Evolutionary conservation across 2,113 vertebrate genomes (phyloP), one percentile per base, ranked within the genome.

Genomic region (Ursus arctos): DNA sequence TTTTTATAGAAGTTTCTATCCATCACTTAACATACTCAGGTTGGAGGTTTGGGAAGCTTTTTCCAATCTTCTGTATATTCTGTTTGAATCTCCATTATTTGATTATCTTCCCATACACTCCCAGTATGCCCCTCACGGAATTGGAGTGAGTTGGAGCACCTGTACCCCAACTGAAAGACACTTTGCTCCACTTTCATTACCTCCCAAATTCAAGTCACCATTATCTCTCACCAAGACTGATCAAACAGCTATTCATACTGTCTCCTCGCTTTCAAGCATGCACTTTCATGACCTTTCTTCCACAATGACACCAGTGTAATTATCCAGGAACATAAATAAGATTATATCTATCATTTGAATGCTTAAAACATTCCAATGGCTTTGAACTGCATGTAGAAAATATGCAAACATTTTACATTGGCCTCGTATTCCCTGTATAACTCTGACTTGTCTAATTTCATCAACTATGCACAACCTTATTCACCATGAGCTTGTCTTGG

Each of bases 121-220:
- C 4, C 26, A 55, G 3, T 0, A 0, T 15, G 18, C 9, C 43
- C 9, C 57, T 36, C 63, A 7, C 9, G 53, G 7, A 40, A 8
- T 0, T 31, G 22, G 9, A 22, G 10, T 61, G 7, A 40, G 12
- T 0, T 31, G 22, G 6, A 22, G 10, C 5, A 15, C 12, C 22
- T 24, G 21, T 55, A 36, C 57, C 22, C 4, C 21, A 74, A 3
- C 6, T 33, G 11, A 61, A 59, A 18, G 49, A 83, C 19, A 49
- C 14, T 26, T 36, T 10, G 8, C 36, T 47, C 14, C 49, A 9
- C 18, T 91, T 53, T 72, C 15, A 18, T n/a, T 19, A 24, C 4
- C 3, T 80, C 26, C 13, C 88, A 24, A 28, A 24, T 86, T 47
- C 26, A 22, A 51, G 14, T 36, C 53, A 80, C 55, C 36, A 91